Base-by-base conservation (phyloP, 2,113 vertebrate genomes). In the Eonycteris spelaea region DNA sequence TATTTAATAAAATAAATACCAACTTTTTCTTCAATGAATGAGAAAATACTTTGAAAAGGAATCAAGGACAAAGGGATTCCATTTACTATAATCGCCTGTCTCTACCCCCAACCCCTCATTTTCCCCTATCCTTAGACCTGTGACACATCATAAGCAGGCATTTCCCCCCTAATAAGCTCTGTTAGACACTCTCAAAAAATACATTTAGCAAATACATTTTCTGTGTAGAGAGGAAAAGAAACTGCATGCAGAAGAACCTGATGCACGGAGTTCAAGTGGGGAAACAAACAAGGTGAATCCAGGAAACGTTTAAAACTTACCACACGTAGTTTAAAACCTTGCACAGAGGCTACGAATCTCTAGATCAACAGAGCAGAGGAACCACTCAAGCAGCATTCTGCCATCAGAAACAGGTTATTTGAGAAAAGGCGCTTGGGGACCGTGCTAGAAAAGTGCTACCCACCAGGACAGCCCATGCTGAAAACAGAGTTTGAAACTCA, bases 1-100 rank as follows among this genome's bases (percentile, higher is more conserved):
- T 90, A 70, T 21, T 73, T 84, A 92, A 89, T 28, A 79, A 84
- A 85, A 88, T 73, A 75, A 93, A 93, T 85, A 59, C 26, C n/a
- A 89, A 78, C 12, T 90, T 80, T 86, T 59, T 83, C 74, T 90
- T 15, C 55, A 43, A 45, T 43, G n/a, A 90, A n/a, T 68, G 75
- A 89, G 70, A 74, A 79, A 86, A 79, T 15, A 68, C 38, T 87
- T 77, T 43, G 33, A 84, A 78, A 95, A 92, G 53, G 28, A 63
- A 12, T 57, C 65, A 70, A 91, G 48, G 40, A 6, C 82, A 75
- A 86, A 6, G n/a, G 35, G 16, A 78, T 68, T 9, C 68, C 40
- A 61, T 24, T 22, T 51, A 70, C 33, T 84, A 63, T 67, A 14
- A 43, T 2, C 84, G 28, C 26, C 45, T 91, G 43, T 28, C 43